These are phyloP conservation scores for Gerris buenoi DNA, from an alignment of 1,140 invertebrate species.

Conservation along the genomic window DNA sequence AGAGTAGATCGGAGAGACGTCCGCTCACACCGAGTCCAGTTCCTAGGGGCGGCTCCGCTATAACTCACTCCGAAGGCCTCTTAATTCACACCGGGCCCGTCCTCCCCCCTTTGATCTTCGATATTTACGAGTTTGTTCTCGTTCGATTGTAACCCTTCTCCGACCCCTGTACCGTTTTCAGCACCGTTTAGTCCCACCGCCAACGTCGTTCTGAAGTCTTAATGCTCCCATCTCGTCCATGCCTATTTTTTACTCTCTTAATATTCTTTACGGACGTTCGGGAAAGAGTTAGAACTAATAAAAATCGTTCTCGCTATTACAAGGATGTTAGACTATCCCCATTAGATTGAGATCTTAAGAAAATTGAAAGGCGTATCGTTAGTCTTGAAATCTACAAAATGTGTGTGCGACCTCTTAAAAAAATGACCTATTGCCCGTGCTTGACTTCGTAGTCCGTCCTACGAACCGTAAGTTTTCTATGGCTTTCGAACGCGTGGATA, in stretches of 20 bases:
- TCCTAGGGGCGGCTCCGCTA: background rate
- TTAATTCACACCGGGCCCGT: slow-evolving; percentile 3
- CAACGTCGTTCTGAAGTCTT: slow-evolving; percentile 3
- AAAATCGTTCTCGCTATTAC: too few species aligned
- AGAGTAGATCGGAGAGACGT: background rate
- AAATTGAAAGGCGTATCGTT: too few species aligned
- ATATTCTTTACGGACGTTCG: slow-evolving; percentile 2
- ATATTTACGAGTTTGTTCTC: background rate
- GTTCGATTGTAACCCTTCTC: background rate
- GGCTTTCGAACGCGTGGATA: too few species aligned
- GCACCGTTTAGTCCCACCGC: background rate
- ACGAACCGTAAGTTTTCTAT: too few species aligned
- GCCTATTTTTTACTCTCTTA: background rate
- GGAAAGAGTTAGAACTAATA: too few species aligned
- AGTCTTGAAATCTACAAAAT: too few species aligned
- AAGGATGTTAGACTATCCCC: too few species aligned
- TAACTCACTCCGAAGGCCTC: slow-evolving; percentile 4
- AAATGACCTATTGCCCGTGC: too few species aligned
- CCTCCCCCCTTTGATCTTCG: slow-evolving; percentile 5
- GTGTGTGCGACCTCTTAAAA: too few species aligned
- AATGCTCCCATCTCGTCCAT: background rate
- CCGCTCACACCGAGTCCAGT: background rate
- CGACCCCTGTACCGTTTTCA: background rate
- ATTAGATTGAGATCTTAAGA: too few species aligned
- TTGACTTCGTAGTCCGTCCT: too few species aligned